A percentile compares a stretch with the other conserved stretches of the same genome.
Conservation (phyloP, 1,140 invertebrate genomes). For the Mactra quadrangularis region DNA sequence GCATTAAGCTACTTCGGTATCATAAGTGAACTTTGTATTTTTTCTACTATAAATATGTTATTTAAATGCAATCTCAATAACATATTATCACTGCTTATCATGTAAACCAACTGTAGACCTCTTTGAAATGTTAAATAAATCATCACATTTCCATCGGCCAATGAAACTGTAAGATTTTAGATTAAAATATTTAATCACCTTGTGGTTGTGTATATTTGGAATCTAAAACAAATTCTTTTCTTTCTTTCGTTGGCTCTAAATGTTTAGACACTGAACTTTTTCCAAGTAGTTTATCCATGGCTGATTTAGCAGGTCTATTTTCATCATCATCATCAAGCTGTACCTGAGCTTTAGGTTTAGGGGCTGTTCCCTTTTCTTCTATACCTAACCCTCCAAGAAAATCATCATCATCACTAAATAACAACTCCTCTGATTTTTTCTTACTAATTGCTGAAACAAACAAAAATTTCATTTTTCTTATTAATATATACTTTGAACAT, state of each 20-base stretch:
- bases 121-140: too few species aligned
- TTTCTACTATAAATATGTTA: too few species aligned
- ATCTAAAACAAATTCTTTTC: conserved; percentile 73
- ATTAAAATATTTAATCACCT: too few species aligned
- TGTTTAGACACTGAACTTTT: conserved; percentile 66
- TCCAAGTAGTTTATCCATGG: conserved; percentile 73
- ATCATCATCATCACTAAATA: conserved; percentile 75
- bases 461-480: neutral
- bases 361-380: conserved; percentile 59
- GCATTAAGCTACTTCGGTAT: too few species aligned
- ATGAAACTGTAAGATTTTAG: too few species aligned
- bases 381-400: conserved; percentile 69
- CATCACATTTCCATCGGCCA: too few species aligned
- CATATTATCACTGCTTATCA: too few species aligned
- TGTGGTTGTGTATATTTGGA: conserved; percentile 70
- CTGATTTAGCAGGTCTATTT: conserved; percentile 67
- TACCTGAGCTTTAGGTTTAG: conserved; percentile 47
- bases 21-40: too few species aligned
- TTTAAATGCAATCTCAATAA: too few species aligned
- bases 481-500: neutral
- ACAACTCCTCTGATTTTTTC: conserved; percentile 69
- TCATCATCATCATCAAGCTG: conserved; percentile 57
- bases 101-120: too few species aligned
- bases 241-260: conserved; percentile 66
- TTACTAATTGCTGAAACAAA: conserved; percentile 35